Conservation (phyloP, 2,888 invertebrate genomes). For the Dryocosmus kuriphilus region DNA sequence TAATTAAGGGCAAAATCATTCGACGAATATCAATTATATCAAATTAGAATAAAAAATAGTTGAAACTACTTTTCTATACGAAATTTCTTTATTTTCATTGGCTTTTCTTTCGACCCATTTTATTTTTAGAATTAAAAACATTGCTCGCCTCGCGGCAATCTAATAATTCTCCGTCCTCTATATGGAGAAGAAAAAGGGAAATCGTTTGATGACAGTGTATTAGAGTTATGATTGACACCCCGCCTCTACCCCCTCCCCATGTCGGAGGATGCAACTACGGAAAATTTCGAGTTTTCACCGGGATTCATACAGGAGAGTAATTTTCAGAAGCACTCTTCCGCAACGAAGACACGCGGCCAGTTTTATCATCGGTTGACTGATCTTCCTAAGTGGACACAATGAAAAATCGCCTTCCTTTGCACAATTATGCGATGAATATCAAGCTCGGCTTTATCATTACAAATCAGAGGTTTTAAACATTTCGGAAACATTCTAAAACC, state of each 20-base stretch:
- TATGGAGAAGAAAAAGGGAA: conserved; percentile 46
- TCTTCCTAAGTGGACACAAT: conserved; percentile 54
- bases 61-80: background rate
- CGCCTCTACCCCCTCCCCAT: conserved; percentile 12
- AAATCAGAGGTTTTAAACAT: background rate
- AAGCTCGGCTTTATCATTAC: background rate
- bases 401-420: conserved; percentile 57
- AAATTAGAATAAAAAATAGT: background rate
- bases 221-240: conserved; percentile 44
- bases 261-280: conserved; percentile 47
- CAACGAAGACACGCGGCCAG: conserved; percentile 59
- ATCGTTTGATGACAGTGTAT: conserved; percentile 25
- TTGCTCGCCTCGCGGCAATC: background rate
- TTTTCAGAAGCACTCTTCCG: conserved; percentile 67
- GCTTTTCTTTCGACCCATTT: background rate
- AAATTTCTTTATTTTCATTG: background rate
- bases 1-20: too few species aligned
- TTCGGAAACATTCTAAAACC: too few species aligned
- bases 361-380: conserved; percentile 57
- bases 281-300: conserved; percentile 67
- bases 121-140: background rate
- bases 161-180: background rate
- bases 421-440: conserved; percentile 49
- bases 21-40: too few species aligned
- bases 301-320: conserved; percentile 54